Percentiles rank a stretch among this genome's conserved stretches.
Conservation (phyloP, 2,113 vertebrate species). For the Acinonyx jubatus region DNA sequence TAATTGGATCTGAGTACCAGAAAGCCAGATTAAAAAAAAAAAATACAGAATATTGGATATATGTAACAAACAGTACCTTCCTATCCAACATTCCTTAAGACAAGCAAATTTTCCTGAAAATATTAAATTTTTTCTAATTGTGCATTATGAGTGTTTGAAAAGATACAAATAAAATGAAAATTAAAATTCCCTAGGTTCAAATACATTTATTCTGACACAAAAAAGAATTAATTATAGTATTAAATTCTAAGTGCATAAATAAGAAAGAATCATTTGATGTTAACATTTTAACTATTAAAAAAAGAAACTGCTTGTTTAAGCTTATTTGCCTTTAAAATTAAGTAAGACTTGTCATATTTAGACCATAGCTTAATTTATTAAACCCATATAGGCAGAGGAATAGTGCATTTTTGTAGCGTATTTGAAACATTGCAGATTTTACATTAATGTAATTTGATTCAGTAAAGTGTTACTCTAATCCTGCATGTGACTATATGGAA, state of each 20-base stretch:
- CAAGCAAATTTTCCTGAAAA: neutral
- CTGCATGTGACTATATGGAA: neutral
- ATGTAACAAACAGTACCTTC: neutral
- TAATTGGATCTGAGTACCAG: neutral
- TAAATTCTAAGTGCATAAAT: neutral
- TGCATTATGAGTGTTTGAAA: neutral
- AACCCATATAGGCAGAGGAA: neutral
- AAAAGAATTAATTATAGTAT: neutral
- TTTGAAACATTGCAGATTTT: neutral
- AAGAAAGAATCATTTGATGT: neutral
- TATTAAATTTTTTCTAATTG: neutral
- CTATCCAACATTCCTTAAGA: neutral
- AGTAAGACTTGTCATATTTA: neutral
- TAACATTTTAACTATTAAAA: neutral
- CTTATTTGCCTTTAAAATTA: slow-evolving; percentile 12
- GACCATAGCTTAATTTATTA: neutral
- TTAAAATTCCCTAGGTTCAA: neutral
- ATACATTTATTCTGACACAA: neutral
- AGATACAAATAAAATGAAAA: neutral
- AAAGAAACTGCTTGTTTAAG: neutral
- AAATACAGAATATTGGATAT: neutral
- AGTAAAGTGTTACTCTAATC: neutral
- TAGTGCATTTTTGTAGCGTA: neutral
- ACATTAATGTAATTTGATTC: neutral
- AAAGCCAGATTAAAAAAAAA: neutral